Evolutionary conservation across 2,797 vertebrate genomes (phyloP).

Genomic region (Aeoliscus strigatus): DNA sequence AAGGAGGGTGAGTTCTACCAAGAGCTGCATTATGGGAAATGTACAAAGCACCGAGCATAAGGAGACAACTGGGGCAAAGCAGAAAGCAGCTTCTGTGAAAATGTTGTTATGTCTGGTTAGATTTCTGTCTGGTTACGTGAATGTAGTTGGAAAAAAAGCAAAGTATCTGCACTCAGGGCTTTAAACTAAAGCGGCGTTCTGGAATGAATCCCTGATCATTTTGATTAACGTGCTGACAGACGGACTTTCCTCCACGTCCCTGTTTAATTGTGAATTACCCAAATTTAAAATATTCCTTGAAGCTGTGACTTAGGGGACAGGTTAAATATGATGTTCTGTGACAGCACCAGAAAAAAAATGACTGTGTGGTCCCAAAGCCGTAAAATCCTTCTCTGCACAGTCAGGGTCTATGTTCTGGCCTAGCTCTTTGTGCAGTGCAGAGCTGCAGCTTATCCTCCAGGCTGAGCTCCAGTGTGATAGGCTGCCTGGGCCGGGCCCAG

Average conservation of each 20-base stretch:
- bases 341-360: conserved; percentile 5
- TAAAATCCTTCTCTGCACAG: conserved; percentile 27
- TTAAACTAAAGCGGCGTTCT: no score
- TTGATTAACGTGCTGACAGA: background rate
- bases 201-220: no score
- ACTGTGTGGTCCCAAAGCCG: conserved; percentile 14
- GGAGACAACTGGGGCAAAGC: no score
- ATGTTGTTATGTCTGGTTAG: no score
- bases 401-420: conserved; percentile 22
- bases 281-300: conserved; percentile 1
- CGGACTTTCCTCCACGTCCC: background rate
- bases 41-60: no score
- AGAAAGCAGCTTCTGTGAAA: no score
- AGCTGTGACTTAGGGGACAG: background rate
- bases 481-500: conserved; percentile 45
- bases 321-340: conserved; percentile 3
- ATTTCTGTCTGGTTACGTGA: no score
- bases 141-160: no score
- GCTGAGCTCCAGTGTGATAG: conserved; percentile 53
- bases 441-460: conserved; percentile 43
- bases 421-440: conserved; percentile 22
- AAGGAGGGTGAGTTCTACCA: no score
- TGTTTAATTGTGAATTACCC: background rate
- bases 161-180: no score
- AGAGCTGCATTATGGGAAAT: no score